Conservation (phyloP, 2,797 vertebrate genomes). For the Gymnodraco acuticeps region DNA sequence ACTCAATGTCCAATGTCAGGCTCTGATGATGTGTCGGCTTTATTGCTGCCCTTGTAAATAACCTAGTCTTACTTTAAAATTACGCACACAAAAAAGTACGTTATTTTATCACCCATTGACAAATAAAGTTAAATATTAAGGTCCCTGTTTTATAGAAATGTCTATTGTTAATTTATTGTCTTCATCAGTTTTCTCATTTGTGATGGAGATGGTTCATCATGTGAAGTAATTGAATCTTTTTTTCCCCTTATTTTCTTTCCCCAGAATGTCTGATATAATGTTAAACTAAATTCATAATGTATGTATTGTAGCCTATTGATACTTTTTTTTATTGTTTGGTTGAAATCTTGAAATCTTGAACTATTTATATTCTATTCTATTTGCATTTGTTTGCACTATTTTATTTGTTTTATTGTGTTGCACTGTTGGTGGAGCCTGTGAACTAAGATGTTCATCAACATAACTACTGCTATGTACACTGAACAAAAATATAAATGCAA, state of each 20-base stretch:
- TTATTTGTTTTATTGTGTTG: too few relatives aligned
- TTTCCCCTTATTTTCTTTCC: background rate
- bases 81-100: background rate
- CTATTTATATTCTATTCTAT: too few relatives aligned
- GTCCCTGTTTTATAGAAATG: too few relatives aligned
- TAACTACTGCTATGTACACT: too few relatives aligned
- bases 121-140: background rate
- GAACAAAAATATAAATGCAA: too few relatives aligned
- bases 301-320: background rate
- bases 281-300: background rate
- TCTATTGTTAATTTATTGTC: too few relatives aligned
- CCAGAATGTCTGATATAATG: background rate
- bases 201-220: background rate
- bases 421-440: too few relatives aligned
- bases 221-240: background rate
- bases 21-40: slow-evolving; percentile 25
- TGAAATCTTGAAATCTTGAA: background rate
- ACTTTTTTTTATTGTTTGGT: background rate
- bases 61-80: background rate
- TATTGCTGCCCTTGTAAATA: slow-evolving; percentile 40
- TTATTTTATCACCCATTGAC: background rate
- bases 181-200: background rate
- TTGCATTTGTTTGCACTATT: too few relatives aligned
- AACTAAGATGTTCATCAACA: too few relatives aligned
- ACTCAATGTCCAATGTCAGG: slow-evolving; percentile 65